Evolutionary conservation across 2,888 invertebrate genomes (phyloP), one percentile per base, ranked within the genome.

Genomic region (Lagria hirta): DNA sequence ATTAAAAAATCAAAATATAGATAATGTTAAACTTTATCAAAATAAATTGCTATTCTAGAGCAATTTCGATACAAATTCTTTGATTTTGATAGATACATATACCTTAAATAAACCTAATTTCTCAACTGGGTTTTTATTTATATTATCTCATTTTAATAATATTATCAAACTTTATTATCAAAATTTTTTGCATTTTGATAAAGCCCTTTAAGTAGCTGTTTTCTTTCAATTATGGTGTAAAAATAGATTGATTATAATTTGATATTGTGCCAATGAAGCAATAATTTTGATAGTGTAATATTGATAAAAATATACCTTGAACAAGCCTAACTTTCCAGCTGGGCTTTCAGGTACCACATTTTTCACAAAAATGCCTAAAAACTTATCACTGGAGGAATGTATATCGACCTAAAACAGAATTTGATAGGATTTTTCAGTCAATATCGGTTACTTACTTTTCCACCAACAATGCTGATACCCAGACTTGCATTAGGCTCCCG

Each of bases 281-380:
- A 8, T 3, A 21, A 16, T 10, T 16, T 3, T 11, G n/a, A n/a
- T 5, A 18, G 6, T 18, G n/a, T n/a, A n/a, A 8, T 24, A 24
- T 7, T 10, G 4, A 24, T 24, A 4, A 6, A 24, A 24, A 20
- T n/a, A 7, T 72, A 90, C 91, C 77, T 88, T 88, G 24, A 92
- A 73, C 58, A 88, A 83, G n/a, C 88, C 93, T 52, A 89, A 86
- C 59, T 81, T 79, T 30, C 93, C 95, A 1, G 98, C 99, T 0
- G 98, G 96, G 72, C 94, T 95, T 50, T 91, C 86, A 1, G 91
- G 83, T 7, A 96, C 83, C 0, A 99, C 96, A 63, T 94, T 93
- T 72, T 98, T 98, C 66, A 99, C 93, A 71, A 99, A 99, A 65
- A 99, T 97, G 3, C 98, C 98, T 42, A 93, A 86, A 54, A 96